Evolutionary conservation across 2,113 vertebrate genomes (phyloP).

Genomic region (Pseudorhombus dupliciocellatus): DNA sequence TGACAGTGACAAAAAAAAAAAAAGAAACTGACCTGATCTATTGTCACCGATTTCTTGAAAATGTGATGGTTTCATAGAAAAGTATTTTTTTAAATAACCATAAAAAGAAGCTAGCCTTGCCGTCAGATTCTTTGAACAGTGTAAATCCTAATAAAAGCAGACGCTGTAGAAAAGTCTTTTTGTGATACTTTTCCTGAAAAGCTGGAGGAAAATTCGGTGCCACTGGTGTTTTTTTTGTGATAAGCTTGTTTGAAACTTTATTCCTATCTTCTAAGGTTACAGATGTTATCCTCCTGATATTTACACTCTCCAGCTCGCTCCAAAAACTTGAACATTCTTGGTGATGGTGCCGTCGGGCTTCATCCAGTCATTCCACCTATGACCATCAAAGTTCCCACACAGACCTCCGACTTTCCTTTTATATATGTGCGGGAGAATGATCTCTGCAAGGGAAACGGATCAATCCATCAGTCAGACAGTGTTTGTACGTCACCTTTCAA

Average conservation of each 20-base stretch:
- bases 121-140: no score
- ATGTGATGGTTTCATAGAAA: background rate
- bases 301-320: slow-evolving; percentile 85
- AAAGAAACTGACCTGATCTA: background rate
- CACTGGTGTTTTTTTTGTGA: background rate
- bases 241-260: background rate
- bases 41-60: background rate
- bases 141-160: no score
- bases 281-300: background rate
- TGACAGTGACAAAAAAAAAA: slow-evolving; percentile 15
- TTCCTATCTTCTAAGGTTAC: background rate
- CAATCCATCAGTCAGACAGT: background rate
- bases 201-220: background rate
- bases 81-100: no score
- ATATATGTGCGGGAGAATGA: slow-evolving; percentile 80
- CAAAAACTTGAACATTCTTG: slow-evolving; percentile 72
- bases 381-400: slow-evolving; percentile 85
- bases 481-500: no score
- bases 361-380: slow-evolving; percentile 77
- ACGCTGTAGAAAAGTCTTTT: background rate
- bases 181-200: background rate
- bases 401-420: slow-evolving; percentile 80
- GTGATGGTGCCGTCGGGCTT: slow-evolving; percentile 78
- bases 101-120: no score
- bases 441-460: slow-evolving; percentile 69